Evolutionary conservation across 2,113 vertebrate species (phyloP).

Genomic region (Glaucidium brasilianum): DNA sequence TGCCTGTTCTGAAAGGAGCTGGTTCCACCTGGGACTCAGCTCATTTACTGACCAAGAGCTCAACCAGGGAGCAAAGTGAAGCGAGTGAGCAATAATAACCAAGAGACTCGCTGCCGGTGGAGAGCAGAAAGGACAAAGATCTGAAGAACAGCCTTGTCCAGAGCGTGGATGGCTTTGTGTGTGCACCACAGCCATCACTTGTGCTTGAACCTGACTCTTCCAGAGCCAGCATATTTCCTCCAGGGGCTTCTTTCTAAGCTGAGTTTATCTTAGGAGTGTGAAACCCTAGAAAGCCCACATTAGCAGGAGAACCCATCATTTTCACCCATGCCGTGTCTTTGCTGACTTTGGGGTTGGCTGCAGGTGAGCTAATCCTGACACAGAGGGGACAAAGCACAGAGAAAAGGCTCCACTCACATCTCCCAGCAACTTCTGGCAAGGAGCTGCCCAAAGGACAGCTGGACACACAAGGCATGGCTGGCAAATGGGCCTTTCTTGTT

Average conservation of each 20-base stretch:
- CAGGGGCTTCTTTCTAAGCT: fast-evolving
- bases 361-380: neutral
- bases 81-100: fast-evolving
- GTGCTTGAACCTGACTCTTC: neutral
- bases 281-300: fast-evolving
- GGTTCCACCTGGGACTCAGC: neutral
- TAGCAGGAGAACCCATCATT: neutral
- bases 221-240: neutral
- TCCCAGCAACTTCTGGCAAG: fast-evolving
- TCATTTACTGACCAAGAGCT: neutral
- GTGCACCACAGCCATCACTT: fast-evolving
- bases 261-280: neutral
- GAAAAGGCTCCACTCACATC: neutral
- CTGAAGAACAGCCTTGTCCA: neutral
- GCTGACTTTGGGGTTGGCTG: neutral
- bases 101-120: fast-evolving
- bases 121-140: fast-evolving
- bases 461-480: fast-evolving
- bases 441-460: neutral
- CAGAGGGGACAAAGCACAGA: no score
- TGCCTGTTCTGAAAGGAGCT: neutral
- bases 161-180: fast-evolving
- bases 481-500: neutral
- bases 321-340: fast-evolving
- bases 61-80: neutral